Conservation (phyloP, 2,888 invertebrate species). For the Agrilus biguttatus region DNA sequence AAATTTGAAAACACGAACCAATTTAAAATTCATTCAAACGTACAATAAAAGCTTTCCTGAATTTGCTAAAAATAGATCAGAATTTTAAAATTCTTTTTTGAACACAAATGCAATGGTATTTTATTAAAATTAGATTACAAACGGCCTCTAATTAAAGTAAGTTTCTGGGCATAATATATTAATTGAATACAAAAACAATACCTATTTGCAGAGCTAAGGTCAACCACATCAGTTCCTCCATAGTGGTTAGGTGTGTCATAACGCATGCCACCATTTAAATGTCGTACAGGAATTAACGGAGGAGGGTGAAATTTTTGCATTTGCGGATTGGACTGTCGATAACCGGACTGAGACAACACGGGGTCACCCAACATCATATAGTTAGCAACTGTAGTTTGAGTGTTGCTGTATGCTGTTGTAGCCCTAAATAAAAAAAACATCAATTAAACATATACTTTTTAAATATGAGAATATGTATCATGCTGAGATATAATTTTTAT, state of each 20-base stretch:
- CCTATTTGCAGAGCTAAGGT: constrained; percentile 12
- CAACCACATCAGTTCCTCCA: constrained; percentile 11
- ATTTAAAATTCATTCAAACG: neutral
- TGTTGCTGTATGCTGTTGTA: constrained; percentile 30
- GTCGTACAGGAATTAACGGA: constrained; percentile 36
- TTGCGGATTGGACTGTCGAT: constrained; percentile 28
- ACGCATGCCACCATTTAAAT: constrained; percentile 27
- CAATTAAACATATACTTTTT: neutral
- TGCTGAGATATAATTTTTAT: no score
- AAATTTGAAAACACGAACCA: constrained; percentile 12
- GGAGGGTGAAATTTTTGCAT: constrained; percentile 36
- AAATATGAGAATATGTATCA: no score
- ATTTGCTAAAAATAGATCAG: neutral
- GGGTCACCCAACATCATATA: constrained; percentile 31
- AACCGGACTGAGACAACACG: constrained; percentile 22
- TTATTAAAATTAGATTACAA: neutral
- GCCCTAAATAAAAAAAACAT: constrained; percentile 27
- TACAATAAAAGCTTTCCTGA: neutral
- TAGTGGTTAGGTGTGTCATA: constrained; percentile 16
- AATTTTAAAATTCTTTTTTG: neutral
- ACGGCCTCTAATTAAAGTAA: neutral
- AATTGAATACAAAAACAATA: neutral
- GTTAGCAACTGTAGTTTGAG: constrained; percentile 18
- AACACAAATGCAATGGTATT: neutral
- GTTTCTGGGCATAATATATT: no score